phyloP scores from a whole-genome alignment of 2,113 vertebrate species.

The Tinamus guttatus region DNA sequence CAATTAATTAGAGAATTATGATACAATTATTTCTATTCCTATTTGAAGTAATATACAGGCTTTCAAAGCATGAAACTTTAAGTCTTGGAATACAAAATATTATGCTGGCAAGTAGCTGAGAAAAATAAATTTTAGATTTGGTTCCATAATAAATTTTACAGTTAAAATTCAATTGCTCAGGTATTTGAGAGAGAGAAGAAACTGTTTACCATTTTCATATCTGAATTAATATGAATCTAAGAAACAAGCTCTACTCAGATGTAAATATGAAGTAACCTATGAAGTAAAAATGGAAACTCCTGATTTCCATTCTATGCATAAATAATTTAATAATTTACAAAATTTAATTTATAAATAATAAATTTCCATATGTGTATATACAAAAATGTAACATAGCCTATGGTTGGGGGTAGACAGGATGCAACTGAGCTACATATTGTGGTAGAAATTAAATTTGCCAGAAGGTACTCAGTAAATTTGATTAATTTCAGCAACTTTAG shows the following conservation, averaged over 20 bases:
- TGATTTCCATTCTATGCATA: background rate
- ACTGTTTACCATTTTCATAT: background rate
- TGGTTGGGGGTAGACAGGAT: background rate
- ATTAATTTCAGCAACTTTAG: background rate
- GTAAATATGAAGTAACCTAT: background rate
- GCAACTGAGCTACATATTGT: background rate
- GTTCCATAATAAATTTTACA: background rate
- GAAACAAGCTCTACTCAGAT: background rate
- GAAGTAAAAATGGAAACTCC: background rate
- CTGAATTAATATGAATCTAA: background rate
- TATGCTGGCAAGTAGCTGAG: background rate
- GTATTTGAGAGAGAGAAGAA: background rate
- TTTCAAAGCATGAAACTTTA: background rate
- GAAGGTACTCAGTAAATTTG: background rate
- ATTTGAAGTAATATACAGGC: background rate
- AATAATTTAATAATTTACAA: background rate
- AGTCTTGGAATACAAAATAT: background rate
- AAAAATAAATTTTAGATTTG: background rate
- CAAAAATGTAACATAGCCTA: background rate
- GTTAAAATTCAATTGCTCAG: background rate
- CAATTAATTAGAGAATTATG: background rate
- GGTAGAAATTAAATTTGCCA: background rate
- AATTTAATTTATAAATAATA: conserved; percentile 17
- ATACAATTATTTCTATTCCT: background rate
- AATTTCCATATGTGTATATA: background rate